Evolutionary conservation across 2,113 vertebrate genomes (phyloP).

Genomic region (Sigmodon hispidus): DNA sequence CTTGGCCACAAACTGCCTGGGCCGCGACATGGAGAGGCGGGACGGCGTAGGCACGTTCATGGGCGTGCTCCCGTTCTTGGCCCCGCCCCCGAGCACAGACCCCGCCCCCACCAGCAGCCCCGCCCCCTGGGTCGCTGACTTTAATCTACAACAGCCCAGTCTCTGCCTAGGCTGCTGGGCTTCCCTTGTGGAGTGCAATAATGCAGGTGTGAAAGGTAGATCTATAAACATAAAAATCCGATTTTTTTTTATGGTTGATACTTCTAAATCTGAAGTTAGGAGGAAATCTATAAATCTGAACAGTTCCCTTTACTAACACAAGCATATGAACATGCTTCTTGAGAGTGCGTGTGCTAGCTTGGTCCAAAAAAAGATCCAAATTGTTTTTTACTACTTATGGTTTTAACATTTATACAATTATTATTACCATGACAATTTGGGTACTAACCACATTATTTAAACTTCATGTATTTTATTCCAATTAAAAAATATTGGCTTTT

Average conservation of each 20-base stretch:
- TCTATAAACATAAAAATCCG: background rate
- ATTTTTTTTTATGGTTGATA: background rate
- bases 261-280: background rate
- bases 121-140: accelerated
- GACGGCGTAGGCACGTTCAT: background rate
- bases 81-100: background rate
- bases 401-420: background rate
- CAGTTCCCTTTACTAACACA: background rate
- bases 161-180: accelerated
- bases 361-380: background rate
- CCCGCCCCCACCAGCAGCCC: too few relatives aligned
- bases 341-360: background rate
- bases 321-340: background rate
- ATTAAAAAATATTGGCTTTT: background rate
- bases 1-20: background rate
- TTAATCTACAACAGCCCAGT: background rate
- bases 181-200: accelerated
- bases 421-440: background rate
- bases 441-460: background rate
- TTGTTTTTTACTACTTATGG: background rate
- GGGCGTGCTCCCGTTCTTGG: background rate
- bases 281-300: background rate
- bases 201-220: accelerated
- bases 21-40: background rate
- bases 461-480: background rate